A percentile compares a stretch with the other conserved stretches of the same genome.
phyloP scores from a whole-genome alignment of 2,888 invertebrate genomes.

The Drosophila cracens region DNA sequence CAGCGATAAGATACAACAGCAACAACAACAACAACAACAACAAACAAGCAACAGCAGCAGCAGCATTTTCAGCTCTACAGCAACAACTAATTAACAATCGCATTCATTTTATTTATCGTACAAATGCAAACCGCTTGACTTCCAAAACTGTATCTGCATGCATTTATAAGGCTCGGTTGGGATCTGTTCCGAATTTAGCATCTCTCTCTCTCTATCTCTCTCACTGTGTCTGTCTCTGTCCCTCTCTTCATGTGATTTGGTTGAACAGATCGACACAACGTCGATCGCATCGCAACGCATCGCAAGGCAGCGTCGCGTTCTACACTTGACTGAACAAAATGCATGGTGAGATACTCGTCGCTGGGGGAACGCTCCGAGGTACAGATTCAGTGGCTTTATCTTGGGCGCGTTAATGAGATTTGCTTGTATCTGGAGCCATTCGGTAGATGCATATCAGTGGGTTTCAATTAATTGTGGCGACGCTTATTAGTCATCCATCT shows the following conservation, averaged over 20 bases:
- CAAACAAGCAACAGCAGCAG: slow-evolving; percentile 32
- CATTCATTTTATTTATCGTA: slow-evolving; percentile 80
- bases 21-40: slow-evolving; percentile 37
- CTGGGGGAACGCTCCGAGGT: slow-evolving; percentile 23
- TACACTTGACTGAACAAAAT: slow-evolving; percentile 79
- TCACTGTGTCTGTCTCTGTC: not conserved
- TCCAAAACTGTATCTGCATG: slow-evolving; percentile 80
- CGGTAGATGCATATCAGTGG: slow-evolving; percentile 83
- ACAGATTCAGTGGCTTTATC: slow-evolving; percentile 77
- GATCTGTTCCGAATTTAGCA: slow-evolving; percentile 19
- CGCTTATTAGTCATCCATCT: slow-evolving; percentile 85
- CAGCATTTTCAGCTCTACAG: slow-evolving; percentile 50
- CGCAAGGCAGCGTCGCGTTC: slow-evolving; percentile 23
- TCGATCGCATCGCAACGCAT: slow-evolving; percentile 42
- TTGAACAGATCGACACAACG: slow-evolving; percentile 30
- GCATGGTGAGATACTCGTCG: slow-evolving; percentile 64
- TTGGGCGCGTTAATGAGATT: slow-evolving; percentile 84
- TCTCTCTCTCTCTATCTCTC: not conserved
- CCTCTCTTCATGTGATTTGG: not conserved
- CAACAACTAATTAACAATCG: slow-evolving; percentile 81
- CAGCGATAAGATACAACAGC: slow-evolving; percentile 65
- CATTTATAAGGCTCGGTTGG: slow-evolving; percentile 68
- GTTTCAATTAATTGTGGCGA: slow-evolving; percentile 83
- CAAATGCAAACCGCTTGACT: slow-evolving; percentile 80
- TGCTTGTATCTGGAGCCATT: slow-evolving; percentile 84